Evolutionary conservation across 2,797 vertebrate species (phyloP).

Genomic region (Artibeus lituratus): DNA sequence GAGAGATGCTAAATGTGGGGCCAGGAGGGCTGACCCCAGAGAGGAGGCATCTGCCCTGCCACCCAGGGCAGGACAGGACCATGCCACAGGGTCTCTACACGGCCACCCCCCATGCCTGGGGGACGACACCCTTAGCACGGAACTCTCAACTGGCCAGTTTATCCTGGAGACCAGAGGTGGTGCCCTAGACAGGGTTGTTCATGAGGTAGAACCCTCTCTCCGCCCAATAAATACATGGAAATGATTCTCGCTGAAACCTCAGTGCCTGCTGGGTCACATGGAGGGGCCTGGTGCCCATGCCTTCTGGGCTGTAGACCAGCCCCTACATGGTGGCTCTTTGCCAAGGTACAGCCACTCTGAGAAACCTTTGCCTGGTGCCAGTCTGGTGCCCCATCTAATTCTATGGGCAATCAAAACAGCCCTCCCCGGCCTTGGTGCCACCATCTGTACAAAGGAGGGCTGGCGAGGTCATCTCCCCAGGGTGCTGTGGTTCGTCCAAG

Average conservation of each 20-base stretch:
- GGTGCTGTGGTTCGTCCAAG: background rate
- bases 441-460: slow-evolving; percentile 50
- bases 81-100: background rate
- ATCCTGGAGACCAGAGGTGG: background rate
- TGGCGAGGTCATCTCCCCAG: slow-evolving; percentile 10
- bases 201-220: background rate
- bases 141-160: background rate
- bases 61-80: background rate
- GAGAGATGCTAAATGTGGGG: background rate
- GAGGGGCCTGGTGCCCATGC: background rate
- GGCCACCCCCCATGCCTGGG: background rate
- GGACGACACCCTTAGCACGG: background rate
- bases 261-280: background rate
- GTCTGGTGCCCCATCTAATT: slow-evolving; percentile 20
- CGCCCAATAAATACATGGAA: background rate
- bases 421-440: background rate
- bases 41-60: background rate
- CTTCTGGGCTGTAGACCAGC: background rate
- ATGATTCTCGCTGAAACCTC: background rate
- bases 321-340: background rate
- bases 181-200: background rate
- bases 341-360: background rate
- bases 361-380: background rate
- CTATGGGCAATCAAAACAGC: background rate
- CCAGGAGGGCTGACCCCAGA: background rate